Conservation (phyloP, 2,888 invertebrate species). For the Erannis defoliaria region DNA sequence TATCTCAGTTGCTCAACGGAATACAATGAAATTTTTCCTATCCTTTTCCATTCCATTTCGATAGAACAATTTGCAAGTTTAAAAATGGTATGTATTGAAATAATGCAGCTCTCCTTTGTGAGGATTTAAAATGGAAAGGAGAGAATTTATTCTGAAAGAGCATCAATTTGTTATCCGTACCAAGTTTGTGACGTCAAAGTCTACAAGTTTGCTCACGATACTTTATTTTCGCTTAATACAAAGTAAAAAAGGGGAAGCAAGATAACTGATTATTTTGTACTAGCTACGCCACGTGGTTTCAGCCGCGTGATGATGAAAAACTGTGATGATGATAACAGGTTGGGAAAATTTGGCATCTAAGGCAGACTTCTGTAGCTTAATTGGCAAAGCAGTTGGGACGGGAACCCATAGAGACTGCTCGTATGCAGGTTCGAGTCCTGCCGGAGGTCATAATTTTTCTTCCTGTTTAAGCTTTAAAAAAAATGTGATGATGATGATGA, state of each 20-base stretch:
- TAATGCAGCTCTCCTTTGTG: slow-evolving; percentile 40
- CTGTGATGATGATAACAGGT: too few relatives aligned
- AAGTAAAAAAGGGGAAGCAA: not conserved
- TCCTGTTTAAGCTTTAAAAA: too few relatives aligned
- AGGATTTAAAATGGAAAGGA: slow-evolving; percentile 32
- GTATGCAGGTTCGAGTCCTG: too few relatives aligned
- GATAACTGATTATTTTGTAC: not conserved
- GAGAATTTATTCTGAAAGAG: slow-evolving; percentile 14
- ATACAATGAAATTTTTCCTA: slow-evolving; percentile 41
- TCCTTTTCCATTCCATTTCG: slow-evolving; percentile 43
- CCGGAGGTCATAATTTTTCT: too few relatives aligned
- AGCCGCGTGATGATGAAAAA: too few relatives aligned
- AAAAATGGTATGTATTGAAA: slow-evolving; percentile 44
- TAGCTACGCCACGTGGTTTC: too few relatives aligned
- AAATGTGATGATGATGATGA: too few relatives aligned
- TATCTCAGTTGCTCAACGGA: slow-evolving; percentile 39
- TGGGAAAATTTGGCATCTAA: too few relatives aligned
- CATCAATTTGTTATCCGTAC: slow-evolving; percentile 17
- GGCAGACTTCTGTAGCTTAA: too few relatives aligned
- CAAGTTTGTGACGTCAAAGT: not conserved
- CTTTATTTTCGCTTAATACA: not conserved
- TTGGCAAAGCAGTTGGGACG: too few relatives aligned
- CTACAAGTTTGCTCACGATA: not conserved
- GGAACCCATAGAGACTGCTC: too few relatives aligned
- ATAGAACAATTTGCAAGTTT: slow-evolving; percentile 48